Conservation (phyloP, 2,888 invertebrate species). For the Ceriagrion tenellum region DNA sequence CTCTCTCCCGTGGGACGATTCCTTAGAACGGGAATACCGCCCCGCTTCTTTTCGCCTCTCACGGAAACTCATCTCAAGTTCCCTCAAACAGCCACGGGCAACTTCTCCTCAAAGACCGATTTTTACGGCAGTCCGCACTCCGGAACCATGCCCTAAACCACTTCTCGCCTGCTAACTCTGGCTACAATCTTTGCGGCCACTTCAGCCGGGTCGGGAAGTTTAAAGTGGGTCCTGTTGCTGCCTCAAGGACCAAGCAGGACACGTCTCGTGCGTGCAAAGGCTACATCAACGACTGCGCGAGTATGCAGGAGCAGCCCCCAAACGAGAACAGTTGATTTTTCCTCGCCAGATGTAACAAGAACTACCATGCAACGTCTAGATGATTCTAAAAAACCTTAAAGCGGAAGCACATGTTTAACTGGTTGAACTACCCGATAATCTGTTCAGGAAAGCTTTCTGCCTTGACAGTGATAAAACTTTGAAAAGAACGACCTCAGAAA, state of each 20-base stretch:
- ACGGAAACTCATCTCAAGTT: constrained; percentile 6
- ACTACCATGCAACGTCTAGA: too few species aligned
- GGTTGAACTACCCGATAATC: too few species aligned
- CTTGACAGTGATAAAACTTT: too few species aligned
- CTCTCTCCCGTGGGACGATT: neutral
- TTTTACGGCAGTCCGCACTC: neutral
- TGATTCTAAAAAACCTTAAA: too few species aligned
- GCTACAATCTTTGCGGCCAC: neutral
- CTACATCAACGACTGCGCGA: too few species aligned
- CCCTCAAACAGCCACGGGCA: neutral
- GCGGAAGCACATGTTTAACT: too few species aligned
- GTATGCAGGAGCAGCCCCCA: too few species aligned
- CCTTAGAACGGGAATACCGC: neutral
- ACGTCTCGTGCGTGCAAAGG: neutral
- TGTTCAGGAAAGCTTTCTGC: too few species aligned
- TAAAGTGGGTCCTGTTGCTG: neutral
- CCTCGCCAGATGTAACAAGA: too few species aligned
- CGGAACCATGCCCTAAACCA: neutral
- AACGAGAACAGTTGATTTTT: too few species aligned
- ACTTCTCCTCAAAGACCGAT: neutral
- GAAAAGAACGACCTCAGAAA: too few species aligned
- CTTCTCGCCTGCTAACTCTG: neutral
- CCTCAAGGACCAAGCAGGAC: neutral
- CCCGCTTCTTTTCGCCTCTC: neutral
- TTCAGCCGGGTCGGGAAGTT: neutral